Base-by-base conservation (phyloP, 2,888 invertebrate species). In the Lottia gigantea region DNA sequence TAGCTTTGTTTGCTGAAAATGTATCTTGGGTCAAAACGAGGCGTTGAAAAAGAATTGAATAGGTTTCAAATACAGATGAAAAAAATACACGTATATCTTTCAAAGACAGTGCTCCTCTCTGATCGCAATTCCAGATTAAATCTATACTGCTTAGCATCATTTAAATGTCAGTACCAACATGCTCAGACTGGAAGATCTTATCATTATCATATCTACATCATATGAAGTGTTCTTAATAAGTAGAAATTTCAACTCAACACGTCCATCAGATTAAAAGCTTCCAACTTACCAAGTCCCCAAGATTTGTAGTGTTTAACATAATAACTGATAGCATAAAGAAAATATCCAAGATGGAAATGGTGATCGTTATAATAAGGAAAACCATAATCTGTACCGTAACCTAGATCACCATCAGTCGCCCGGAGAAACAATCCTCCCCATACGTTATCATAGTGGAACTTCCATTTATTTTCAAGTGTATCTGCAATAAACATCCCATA, bases 271-370 rank as follows among this genome's bases (percentile, higher is more conserved):
- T 6, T 40, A 8, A 40, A 8, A 40, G 11, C 7, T 40, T 40
- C 40, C 40, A 40, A 67, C 74, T 68, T 71, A 83, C 82, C 75
- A 40, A 71, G 66, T 15, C 75, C 79, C 83, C 83, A 83, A 25
- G 62, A 49, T 14, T 68, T 77, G 70, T 83, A 31, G 69, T 81
- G 73, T 65, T 78, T 76, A 12, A 76, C 81, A 66, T 82, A 83
- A 68, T 83, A 83, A 1, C 79, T 82, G 46, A 79, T 61, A 25
- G 83, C 81, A 67, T 83, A 83, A 14, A 83, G 71, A 69, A 78
- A 81, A 71, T 83, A 83, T 8, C 83, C 83, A 4, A 83, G 76
- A 67, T 83, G 83, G 70, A 83, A 83, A 70, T 83, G 83, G 64
- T 83, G 83, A 70, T 83, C 83, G 70, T 80, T 81, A 73, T 83